phyloP scores from a whole-genome alignment of 2,888 invertebrate genomes.

The Tolmerus cingulatus region DNA sequence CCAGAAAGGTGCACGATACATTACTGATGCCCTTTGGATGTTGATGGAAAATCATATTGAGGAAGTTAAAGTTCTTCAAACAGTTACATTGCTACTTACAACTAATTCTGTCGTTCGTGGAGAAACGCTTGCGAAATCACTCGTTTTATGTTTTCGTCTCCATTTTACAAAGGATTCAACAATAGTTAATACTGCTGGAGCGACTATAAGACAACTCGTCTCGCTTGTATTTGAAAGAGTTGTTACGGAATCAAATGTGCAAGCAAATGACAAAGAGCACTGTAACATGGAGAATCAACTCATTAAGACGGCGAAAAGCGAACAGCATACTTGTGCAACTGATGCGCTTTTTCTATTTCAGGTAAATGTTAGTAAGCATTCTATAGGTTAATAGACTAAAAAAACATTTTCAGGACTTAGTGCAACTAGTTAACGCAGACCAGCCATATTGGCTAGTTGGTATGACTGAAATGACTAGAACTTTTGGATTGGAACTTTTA shows the following conservation, averaged over 20 bases:
- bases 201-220: conserved; percentile 94
- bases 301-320: conserved; percentile 58
- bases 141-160: conserved; percentile 94
- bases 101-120: conserved; percentile 96
- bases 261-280: conserved; percentile 53
- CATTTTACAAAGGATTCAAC: conserved; percentile 94
- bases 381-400: not conserved
- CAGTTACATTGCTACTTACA: conserved; percentile 91
- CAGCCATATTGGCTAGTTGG: conserved; percentile 95
- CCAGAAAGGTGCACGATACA: conserved; percentile 89
- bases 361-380: conserved; percentile 63
- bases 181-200: conserved; percentile 96
- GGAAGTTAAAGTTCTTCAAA: conserved; percentile 95
- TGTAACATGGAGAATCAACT: conserved; percentile 45
- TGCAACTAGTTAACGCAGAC: conserved; percentile 95
- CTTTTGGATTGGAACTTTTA: conserved; percentile 93
- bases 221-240: conserved; percentile 91
- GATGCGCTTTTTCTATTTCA: conserved; percentile 96
- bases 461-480: conserved; percentile 96
- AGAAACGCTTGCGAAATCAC: conserved; percentile 90
- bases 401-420: conserved; percentile 77
- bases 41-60: conserved; percentile 94
- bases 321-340: conserved; percentile 85
- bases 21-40: conserved; percentile 92
- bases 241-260: conserved; percentile 70